Percentiles rank a stretch among this genome's conserved stretches.
phyloP scores from a whole-genome alignment of 2,797 vertebrate species.

The Champsocephalus esox region DNA sequence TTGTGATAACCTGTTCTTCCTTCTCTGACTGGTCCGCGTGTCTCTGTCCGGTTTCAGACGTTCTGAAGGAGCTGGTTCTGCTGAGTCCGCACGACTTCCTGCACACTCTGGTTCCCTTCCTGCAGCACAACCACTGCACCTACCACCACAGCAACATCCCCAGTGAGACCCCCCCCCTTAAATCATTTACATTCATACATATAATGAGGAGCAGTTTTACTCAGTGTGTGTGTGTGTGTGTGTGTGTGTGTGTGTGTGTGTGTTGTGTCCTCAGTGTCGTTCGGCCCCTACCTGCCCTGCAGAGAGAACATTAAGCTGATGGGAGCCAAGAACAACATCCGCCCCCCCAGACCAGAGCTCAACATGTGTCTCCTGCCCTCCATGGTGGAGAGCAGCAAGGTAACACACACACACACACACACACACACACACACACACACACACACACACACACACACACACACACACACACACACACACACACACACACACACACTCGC shows the following conservation, averaged over 20 bases:
- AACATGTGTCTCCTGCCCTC: slow-evolving; percentile 99
- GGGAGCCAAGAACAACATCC: slow-evolving; percentile 98
- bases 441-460: too few relatives aligned
- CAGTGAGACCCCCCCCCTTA: slow-evolving; percentile 86
- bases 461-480: too few relatives aligned
- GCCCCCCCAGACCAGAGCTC: slow-evolving; percentile 96
- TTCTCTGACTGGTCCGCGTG: not conserved
- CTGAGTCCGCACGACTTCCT: slow-evolving; percentile 99
- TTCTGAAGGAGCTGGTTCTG: slow-evolving; percentile 97
- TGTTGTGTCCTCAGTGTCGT: slow-evolving; percentile 88
- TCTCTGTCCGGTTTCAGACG: slow-evolving; percentile 81
- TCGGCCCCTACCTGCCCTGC: slow-evolving; percentile 98
- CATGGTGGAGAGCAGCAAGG: slow-evolving; percentile 83
- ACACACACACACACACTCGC: too few relatives aligned
- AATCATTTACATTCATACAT: not conserved
- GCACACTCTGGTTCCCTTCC: slow-evolving; percentile 98
- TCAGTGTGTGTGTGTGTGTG: not conserved
- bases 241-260: not conserved
- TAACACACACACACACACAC: slow-evolving; percentile 21
- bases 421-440: too few relatives aligned
- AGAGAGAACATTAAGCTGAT: slow-evolving; percentile 99
- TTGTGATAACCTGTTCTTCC: not conserved
- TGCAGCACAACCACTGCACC: slow-evolving; percentile 99
- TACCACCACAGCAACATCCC: slow-evolving; percentile 99
- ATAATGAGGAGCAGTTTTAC: not conserved